These are phyloP conservation scores for Polypedilum pembai DNA, from an alignment of 1,140 invertebrate genomes.

Conservation along the genomic window DNA sequence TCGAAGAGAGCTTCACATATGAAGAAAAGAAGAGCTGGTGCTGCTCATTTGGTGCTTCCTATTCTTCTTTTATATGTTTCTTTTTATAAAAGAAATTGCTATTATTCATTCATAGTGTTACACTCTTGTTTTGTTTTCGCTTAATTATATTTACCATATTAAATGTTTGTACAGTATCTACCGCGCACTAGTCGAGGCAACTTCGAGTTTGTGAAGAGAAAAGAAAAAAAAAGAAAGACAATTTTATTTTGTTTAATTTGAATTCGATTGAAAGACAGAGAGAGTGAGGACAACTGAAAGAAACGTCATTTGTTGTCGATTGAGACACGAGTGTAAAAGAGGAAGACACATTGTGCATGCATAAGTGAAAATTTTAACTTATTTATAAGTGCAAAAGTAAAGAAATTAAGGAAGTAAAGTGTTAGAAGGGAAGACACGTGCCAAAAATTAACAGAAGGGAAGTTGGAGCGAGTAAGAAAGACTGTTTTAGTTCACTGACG, in stretches of 20 bases:
- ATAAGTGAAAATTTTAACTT: not conserved
- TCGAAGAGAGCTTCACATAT: not conserved
- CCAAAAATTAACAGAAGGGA: not conserved
- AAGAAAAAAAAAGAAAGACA: not conserved
- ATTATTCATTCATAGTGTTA: slow-evolving; percentile 20
- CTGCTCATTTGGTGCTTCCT: slow-evolving; percentile 13
- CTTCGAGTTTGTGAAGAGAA: not conserved
- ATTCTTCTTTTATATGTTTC: not conserved
- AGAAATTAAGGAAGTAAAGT: not conserved
- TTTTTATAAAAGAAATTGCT: slow-evolving; percentile 4
- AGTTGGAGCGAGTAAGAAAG: not conserved
- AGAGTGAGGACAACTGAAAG: not conserved
- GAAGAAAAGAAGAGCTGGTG: not conserved
- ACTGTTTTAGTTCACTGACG: not conserved
- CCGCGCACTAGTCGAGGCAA: not conserved
- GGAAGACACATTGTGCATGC: not conserved
- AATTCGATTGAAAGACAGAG: not conserved
- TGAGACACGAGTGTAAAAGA: not conserved
- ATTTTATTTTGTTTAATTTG: not conserved
- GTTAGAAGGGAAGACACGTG: not conserved
- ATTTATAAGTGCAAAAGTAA: not conserved
- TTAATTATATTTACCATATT: slow-evolving; percentile 20
- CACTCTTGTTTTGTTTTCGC: slow-evolving; percentile 11
- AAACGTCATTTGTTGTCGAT: not conserved
- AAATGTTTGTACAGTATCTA: not conserved